Evolutionary conservation across 1,140 invertebrate genomes (phyloP).

Genomic region (Apolygus lucorum): DNA sequence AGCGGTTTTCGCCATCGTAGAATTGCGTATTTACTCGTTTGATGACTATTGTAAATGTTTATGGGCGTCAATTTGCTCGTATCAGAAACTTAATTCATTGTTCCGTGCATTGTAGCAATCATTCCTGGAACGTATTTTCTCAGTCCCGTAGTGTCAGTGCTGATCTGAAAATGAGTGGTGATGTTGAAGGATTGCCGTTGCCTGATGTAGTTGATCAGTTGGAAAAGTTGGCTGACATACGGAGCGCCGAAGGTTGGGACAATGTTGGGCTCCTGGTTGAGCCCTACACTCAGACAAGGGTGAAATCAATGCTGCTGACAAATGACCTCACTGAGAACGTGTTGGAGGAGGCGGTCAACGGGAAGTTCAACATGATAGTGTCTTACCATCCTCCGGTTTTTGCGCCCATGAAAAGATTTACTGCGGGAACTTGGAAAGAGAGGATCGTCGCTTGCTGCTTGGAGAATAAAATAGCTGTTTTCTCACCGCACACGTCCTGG

Average conservation of each 20-base stretch:
- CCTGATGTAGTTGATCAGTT: conserved; percentile 52
- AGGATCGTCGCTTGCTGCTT: conserved; percentile 71
- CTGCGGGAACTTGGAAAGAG: conserved; percentile 63
- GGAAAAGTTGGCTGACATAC: conserved; percentile 58
- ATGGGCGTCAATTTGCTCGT: too few species aligned
- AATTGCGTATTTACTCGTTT: too few species aligned
- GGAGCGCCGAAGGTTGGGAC: conserved; percentile 81
- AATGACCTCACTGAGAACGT: conserved; percentile 91
- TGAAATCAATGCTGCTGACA: conserved; percentile 71
- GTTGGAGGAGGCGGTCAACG: conserved; percentile 67
- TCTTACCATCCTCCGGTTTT: conserved; percentile 96
- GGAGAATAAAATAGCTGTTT: conserved; percentile 78
- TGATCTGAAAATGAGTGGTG: conserved; percentile 1
- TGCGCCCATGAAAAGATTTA: conserved; percentile 66
- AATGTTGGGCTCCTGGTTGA: conserved; percentile 83
- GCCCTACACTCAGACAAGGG: conserved; percentile 37
- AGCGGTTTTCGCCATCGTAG: too few species aligned
- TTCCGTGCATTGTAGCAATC: too few species aligned
- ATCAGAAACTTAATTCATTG: too few species aligned
- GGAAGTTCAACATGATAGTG: conserved; percentile 69
- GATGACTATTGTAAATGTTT: too few species aligned
- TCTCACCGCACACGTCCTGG: conserved; percentile 87
- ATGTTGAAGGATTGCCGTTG: conserved; percentile 40
- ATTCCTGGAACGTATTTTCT: too few species aligned
- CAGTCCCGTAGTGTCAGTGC: too few species aligned